phyloP scores from a whole-genome alignment of 2,797 vertebrate genomes.

The Cyclopterus lumpus region DNA sequence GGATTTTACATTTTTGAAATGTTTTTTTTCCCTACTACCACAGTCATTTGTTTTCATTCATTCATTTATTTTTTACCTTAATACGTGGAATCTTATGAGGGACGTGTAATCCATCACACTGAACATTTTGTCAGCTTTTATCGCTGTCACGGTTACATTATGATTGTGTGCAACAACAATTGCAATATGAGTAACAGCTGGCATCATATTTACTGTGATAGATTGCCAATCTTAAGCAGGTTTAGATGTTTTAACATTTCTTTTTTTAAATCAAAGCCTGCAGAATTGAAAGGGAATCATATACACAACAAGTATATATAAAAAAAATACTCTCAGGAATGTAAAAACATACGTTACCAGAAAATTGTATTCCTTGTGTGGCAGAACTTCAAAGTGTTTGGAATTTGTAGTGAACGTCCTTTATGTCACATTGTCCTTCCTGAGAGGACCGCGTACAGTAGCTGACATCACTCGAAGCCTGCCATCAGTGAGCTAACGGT shows the following conservation, averaged over 20 bases:
- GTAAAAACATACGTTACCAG: not conserved
- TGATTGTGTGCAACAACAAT: constrained; percentile 8
- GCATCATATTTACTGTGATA: constrained; percentile 38
- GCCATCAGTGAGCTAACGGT: constrained; percentile 28
- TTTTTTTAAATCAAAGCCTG: not conserved
- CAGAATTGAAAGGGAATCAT: constrained; percentile 6
- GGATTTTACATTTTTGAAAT: not conserved
- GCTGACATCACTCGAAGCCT: constrained; percentile 9
- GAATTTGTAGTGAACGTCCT: constrained; percentile 26
- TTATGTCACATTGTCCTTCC: constrained; percentile 25
- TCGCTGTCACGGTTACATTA: constrained; percentile 21
- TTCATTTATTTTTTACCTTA: constrained; percentile 12
- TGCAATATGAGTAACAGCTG: constrained; percentile 28
- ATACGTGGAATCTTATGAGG: constrained; percentile 13
- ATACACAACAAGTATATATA: not conserved
- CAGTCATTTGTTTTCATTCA: constrained; percentile 3
- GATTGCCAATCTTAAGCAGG: constrained; percentile 22
- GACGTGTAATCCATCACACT: constrained; percentile 37
- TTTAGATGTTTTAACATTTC: constrained; percentile 1
- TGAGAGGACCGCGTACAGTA: constrained; percentile 12
- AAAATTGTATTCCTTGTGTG: not conserved
- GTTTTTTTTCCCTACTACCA: not conserved
- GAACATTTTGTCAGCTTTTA: constrained; percentile 18
- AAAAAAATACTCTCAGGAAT: not conserved
- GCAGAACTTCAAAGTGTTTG: constrained; percentile 5